Evolutionary conservation across 64 coral and sea anemone species (phyloP), one percentile per base, ranked within the genome.

Genomic region (Platygyra sinensis): DNA sequence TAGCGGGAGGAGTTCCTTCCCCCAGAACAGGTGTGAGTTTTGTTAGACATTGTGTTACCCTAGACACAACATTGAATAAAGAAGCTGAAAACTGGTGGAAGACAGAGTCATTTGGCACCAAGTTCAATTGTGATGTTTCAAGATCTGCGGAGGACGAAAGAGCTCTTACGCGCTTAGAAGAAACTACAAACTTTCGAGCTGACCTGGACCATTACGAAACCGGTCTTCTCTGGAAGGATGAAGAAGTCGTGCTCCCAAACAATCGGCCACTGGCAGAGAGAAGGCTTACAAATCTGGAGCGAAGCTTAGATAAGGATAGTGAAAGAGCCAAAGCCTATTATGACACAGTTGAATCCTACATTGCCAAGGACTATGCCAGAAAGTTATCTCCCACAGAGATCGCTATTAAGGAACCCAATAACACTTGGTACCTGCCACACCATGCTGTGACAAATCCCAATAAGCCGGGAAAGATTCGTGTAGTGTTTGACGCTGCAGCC

Each of bases 11-110:
- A 76, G 31, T 83, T 30, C 46, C 84, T 62, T 63, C 81, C 29
- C 22, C 76, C 13, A 75, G 33, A 67, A 59, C 60, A 54, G 39
- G 42, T 38, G 60, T 52, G 14, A 24, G 54, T 0, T 63, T 60
- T 83, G 77, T 93, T 64, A 62, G 86, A 39, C 74, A 93, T 49
- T 64, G 29, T 59, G 76, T 86, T 83, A 38, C 71, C 8, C 33
- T 22, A 14, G 86, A 82, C 14, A 78, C 50, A 28, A 76, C 76
- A 10, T 57, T 93, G n/a, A 72, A 93, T 38, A 10, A 60, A n/a
- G 75, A 93, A 88, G 73, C 82, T 33, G 85, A 91, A 85, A n/a
- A 90, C 16, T 93, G 91, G 86, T 88, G 91, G 86, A 93, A 82
- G 86, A 88, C 77, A 27, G 91, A 81, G 69, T 93, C 90, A 49